Evolutionary conservation across 2,888 invertebrate species (phyloP), one percentile per base, ranked within the genome.

Genomic region (Quadroppia sp.): DNA sequence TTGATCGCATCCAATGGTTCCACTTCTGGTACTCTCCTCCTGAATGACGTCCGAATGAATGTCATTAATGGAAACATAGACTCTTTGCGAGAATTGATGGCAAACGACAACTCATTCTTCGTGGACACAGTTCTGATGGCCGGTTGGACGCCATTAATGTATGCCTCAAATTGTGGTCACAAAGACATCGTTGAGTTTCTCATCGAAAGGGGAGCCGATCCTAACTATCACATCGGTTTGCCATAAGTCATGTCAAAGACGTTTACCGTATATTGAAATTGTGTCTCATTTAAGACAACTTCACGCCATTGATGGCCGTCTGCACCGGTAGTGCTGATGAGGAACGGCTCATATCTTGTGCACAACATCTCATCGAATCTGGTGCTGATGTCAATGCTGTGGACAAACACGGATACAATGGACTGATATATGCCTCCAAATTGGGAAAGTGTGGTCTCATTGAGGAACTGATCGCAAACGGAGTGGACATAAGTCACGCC

Each of bases 281-380:
- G 2, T 74, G 53, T 42, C 30, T n/a, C 56, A 74, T 72, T 75
- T 17, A 78, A 83, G 83, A 83, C 75, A 79, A 80, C 77, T 83
- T 81, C 77, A 82, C 83, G n/a, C 82, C 83, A 4, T 77, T 85
- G 42, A 84, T 84, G 84, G 83, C 83, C 25, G 81, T 81, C 1
- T 84, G 84, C 78, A 81, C 82, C 1, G 82, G 83, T 0, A 80
- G 77, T 4, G 79, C 78, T 15, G 78, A 80, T 42, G 81, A 82
- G 72, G 80, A 79, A 0, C 78, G 80, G n/a, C 75, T 84, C 25
- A 72, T 81, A 6, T 76, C 78, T 7, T 83, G 83, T 77, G 81
- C 82, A 61, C 76, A 78, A 25, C 71, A 76, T 17, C 75, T 82
- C 73, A 56, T 81, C 45, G 72, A 77, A 71, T 71, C 79, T 75